Evolutionary conservation across 2,888 invertebrate genomes (phyloP).

Genomic region (Sabatieria punctata): DNA sequence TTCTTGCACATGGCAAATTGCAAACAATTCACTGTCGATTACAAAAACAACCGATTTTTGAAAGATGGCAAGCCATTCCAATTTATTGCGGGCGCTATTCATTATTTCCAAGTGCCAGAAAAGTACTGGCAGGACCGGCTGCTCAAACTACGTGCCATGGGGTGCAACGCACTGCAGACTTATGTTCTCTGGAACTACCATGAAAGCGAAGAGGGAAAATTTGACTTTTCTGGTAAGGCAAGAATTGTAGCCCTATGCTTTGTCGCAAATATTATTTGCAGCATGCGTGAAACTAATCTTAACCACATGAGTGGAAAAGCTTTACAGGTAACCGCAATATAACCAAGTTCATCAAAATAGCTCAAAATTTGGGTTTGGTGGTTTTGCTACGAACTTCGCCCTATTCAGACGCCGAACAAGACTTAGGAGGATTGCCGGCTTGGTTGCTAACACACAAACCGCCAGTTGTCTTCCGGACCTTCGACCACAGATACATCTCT

Average conservation of each 20-base stretch:
- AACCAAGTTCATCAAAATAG: conserved; percentile 18
- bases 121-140: conserved; percentile 62
- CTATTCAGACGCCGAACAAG: conserved; percentile 20
- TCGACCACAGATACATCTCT: conserved; percentile 66
- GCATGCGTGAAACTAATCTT: no score
- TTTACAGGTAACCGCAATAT: conserved; percentile 19
- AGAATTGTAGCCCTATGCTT: no score
- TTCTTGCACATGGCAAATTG: no score
- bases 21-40: no score
- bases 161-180: conserved; percentile 36
- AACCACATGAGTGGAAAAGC: no score
- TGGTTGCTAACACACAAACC: conserved; percentile 44
- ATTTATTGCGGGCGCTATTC: conserved; percentile 55
- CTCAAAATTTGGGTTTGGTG: conserved; percentile 14
- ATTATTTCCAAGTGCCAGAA: conserved; percentile 65
- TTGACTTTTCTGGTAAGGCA: no score
- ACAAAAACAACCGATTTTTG: conserved; percentile 50
- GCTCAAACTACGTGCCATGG: conserved; percentile 57
- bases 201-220: conserved; percentile 16
- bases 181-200: conserved; percentile 25
- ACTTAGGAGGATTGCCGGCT: conserved; percentile 52
- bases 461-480: background rate
- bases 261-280: no score
- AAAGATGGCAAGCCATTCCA: conserved; percentile 54
- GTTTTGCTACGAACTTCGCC: conserved; percentile 23